Evolutionary conservation across 2,113 vertebrate genomes (phyloP), one percentile per base, ranked within the genome.

Genomic region (Cairina moschata): DNA sequence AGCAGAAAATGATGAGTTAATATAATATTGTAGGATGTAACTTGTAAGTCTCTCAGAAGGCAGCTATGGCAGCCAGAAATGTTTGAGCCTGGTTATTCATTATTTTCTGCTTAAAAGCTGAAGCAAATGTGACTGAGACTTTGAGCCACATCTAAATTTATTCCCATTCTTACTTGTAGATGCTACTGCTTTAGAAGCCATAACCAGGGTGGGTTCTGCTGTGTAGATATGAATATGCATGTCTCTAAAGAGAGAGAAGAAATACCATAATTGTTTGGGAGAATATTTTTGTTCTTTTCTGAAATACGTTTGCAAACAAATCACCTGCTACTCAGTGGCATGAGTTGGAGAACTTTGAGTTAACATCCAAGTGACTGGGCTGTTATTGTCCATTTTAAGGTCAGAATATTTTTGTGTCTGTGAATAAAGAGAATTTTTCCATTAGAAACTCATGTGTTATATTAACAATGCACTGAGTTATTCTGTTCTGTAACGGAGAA

Each of bases 1-100:
- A 98, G 96, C 94, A 93, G 93, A 98, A 98, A 98, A 98, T 97
- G 94, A 97, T 97, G 96, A 97, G 94, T 98, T 98, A 97, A 98
- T 98, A 98, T 97, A 95, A 86, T 86, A 92, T 69, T 91, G 95
- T 96, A 92, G 91, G 88, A 92, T 97, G 96, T 94, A 94, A 95
- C 96, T 95, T 96, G 85, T 88, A 92, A 90, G 87, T 88, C 94
- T 95, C 96, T 98, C 96, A 59, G 95, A 97, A 95, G 96, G 91
- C 95, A 97, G 79, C 77, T 95, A 52, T 55, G 80, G 89, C 87
- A 97, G 65, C 95, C 86, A 91, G 94, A 96, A 79, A 92, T 66
- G 74, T 95, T 94, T 82, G 87, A 98, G 83, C 83, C 88, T 48
- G 11, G 86, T 86, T 92, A 93, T 95, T 95, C 72, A 29, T 86